Base-by-base conservation (phyloP, 2,113 vertebrate genomes). In the Phalacrocorax carbo region DNA sequence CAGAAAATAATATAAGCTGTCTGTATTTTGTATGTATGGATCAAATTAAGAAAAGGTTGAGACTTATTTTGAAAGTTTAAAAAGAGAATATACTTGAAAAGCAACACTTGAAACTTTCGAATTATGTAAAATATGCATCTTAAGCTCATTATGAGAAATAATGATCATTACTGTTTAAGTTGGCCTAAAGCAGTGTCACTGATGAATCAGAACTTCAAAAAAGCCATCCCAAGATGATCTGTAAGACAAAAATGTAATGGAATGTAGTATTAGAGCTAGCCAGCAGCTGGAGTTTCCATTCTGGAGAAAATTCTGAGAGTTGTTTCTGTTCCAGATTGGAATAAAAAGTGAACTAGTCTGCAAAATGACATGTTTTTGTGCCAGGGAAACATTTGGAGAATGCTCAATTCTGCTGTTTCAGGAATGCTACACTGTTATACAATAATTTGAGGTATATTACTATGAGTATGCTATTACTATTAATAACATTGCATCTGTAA, bases 261-360 rank as follows among this genome's bases (percentile, higher is more conserved):
- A 94, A 94, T 89, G 78, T 85, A 58, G 54, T 82, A 66, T 70
- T 87, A 89, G 89, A 89, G 27, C 49, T 90, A 5, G 10, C 54
- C 66, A 88, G 75, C 86, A 94, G 70, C 73, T 94, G 89, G 77
- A 96, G 82, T 96, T 96, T 96, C 86, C 91, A 96, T 94, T 77
- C 70, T 69, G 70, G 60, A 94, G 54, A 88, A 94, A 94, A 95
- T 89, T 91, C 61, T 81, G 32, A 14, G 5, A 49, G 78, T 76
- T 89, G 42, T 62, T 89, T 91, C 70, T 91, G 26, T 93, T 95
- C 86, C 86, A 91, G 55, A 51, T 48, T 93, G 84, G 81, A 92
- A 84, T 84, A 89, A 95, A 82, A 95, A 89, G 44, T 87, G 89
- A 94, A 38, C 38, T 95, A 82, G 62, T 93, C 80, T 94, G 82